Conservation (phyloP, 2,888 invertebrate species). For the Sycophila texana region DNA sequence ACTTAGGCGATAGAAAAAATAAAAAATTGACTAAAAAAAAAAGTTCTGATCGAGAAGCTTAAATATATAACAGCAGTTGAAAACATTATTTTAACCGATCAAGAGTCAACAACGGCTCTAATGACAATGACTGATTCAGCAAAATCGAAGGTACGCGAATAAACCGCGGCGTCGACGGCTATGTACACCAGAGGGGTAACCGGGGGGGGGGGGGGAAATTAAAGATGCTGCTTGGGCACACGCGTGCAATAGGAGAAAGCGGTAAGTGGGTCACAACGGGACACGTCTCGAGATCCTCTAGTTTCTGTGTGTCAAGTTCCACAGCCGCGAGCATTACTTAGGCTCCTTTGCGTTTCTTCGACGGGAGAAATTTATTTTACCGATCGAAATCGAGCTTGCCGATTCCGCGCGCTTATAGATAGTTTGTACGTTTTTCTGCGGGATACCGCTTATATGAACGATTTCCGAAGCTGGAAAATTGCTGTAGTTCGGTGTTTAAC, state of each 20-base stretch:
- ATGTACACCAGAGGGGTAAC: too few relatives aligned
- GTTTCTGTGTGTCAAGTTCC: constrained; percentile 25
- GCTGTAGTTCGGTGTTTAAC: too few relatives aligned
- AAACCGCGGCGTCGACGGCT: too few relatives aligned
- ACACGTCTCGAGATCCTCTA: constrained; percentile 59
- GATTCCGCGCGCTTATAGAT: not conserved
- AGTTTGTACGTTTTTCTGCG: too few relatives aligned
- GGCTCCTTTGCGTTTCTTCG: not conserved
- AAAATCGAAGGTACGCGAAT: constrained; percentile 29
- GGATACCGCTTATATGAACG: too few relatives aligned
- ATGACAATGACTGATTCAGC: constrained; percentile 11
- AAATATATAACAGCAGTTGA: not conserved
- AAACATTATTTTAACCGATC: not conserved
- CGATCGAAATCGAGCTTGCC: not conserved
- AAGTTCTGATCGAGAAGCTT: not conserved
- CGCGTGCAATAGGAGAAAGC: constrained; percentile 55
- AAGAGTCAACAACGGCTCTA: not conserved
- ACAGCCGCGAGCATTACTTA: constrained; percentile 10
- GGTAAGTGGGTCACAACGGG: constrained; percentile 74
- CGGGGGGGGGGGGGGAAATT: too few relatives aligned
- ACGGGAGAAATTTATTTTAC: not conserved
- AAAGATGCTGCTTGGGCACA: not conserved
- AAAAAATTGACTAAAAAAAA: too few relatives aligned
- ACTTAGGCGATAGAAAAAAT: too few relatives aligned
- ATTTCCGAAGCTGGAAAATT: too few relatives aligned